phyloP scores from a whole-genome alignment of 2,797 vertebrate genomes.

The Acrossocheilus wenchowensis region DNA sequence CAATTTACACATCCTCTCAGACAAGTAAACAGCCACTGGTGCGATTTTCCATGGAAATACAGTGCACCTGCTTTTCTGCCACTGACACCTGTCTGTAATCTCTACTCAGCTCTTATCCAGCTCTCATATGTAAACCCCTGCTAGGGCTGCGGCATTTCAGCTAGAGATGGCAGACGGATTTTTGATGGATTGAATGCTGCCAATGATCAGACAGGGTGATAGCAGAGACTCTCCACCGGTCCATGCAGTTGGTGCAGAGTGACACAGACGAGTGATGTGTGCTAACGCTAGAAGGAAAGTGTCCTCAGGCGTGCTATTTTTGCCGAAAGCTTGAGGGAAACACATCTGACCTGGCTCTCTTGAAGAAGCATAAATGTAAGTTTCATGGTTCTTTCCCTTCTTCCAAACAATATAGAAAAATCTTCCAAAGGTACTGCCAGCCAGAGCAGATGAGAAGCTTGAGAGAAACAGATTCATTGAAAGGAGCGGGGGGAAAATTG shows the following conservation, averaged over 20 bases:
- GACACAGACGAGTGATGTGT: constrained; percentile 32
- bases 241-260: constrained; percentile 11
- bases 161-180: neutral
- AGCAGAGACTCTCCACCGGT: constrained; percentile 12
- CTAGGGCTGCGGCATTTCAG: neutral
- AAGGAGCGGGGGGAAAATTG: neutral
- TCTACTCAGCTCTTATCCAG: neutral
- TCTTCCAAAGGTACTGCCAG: neutral
- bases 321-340: constrained; percentile 13
- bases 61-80: constrained; percentile 55
- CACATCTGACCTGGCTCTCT: constrained; percentile 1
- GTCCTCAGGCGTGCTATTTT: constrained; percentile 28
- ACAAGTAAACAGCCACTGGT: constrained; percentile 30
- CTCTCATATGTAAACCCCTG: constrained; percentile 11
- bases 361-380: constrained; percentile 14
- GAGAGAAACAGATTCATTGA: constrained; percentile 2
- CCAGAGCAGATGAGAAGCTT: neutral
- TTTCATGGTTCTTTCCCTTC: neutral
- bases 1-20: constrained; percentile 47
- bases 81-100: constrained; percentile 44
- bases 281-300: constrained; percentile 19
- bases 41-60: constrained; percentile 56
- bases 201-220: constrained; percentile 25
- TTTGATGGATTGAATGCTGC: constrained; percentile 24
- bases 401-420: neutral